Evolutionary conservation across 1,140 invertebrate genomes (phyloP).

Genomic region (Megalopta genalis): DNA sequence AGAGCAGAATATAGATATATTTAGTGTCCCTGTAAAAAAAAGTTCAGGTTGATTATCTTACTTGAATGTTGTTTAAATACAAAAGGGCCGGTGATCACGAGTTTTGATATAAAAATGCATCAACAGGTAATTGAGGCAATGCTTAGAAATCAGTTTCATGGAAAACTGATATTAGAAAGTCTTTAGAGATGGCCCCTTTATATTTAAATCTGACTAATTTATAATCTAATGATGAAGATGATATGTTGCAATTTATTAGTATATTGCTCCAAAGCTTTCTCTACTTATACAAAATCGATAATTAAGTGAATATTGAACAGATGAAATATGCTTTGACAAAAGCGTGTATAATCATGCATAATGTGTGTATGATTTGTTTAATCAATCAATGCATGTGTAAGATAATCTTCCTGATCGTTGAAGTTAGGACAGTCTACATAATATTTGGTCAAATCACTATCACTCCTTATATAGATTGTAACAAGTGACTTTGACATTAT

Average conservation of each 20-base stretch:
- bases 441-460: conserved; percentile 60
- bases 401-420: conserved; percentile 58
- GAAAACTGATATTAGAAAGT: conserved; percentile 16
- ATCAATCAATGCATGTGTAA: conserved; percentile 46
- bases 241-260: conserved; percentile 44
- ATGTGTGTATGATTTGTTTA: not conserved
- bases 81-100: conserved; percentile 23
- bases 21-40: conserved; percentile 32
- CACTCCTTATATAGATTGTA: conserved; percentile 39
- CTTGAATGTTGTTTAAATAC: conserved; percentile 35
- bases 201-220: conserved; percentile 25
- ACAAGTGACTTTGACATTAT: conserved; percentile 44
- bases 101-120: conserved; percentile 45
- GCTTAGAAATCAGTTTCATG: conserved; percentile 1
- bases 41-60: conserved; percentile 55
- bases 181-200: conserved; percentile 15
- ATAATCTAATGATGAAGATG: conserved; percentile 36
- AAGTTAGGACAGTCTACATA: conserved; percentile 42
- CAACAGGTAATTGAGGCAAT: conserved; percentile 19
- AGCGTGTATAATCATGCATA: not conserved
- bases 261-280: conserved; percentile 1
- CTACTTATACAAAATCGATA: conserved; percentile 7
- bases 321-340: not conserved
- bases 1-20: conserved; percentile 64
- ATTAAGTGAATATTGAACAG: not conserved